phyloP scores from a whole-genome alignment of 2,113 vertebrate genomes.

The Ceratotherium simum region DNA sequence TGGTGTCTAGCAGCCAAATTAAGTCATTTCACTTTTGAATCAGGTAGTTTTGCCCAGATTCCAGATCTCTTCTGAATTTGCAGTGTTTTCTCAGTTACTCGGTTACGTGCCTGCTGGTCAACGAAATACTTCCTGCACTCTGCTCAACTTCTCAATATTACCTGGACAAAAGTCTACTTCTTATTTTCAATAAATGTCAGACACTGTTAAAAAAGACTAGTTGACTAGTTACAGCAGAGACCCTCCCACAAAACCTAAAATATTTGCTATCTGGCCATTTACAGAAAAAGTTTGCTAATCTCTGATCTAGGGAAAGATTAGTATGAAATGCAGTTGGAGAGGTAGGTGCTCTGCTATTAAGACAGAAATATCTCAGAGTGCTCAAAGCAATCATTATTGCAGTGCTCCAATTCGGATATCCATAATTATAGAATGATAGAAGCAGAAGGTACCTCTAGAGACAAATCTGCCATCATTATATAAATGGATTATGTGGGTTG shows the following conservation, averaged over 20 bases:
- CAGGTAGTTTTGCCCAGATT: neutral
- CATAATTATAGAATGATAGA: constrained; percentile 58
- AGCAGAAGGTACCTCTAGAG: constrained; percentile 51
- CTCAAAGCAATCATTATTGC: constrained; percentile 51
- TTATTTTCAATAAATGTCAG: constrained; percentile 10
- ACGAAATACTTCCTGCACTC: neutral
- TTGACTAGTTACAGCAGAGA: constrained; percentile 6
- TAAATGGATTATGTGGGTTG: constrained; percentile 62
- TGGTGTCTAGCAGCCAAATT: neutral
- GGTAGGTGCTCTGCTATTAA: constrained; percentile 29
- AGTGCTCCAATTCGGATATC: constrained; percentile 49
- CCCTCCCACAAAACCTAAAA: neutral
- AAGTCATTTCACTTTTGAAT: neutral
- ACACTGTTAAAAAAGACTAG: neutral
- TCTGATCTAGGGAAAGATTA: constrained; percentile 38
- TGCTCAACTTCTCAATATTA: neutral
- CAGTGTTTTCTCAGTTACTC: neutral
- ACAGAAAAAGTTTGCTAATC: constrained; percentile 1
- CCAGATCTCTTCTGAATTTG: neutral
- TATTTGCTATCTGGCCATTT: neutral
- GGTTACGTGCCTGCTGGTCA: neutral
- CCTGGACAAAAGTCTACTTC: neutral
- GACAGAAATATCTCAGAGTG: constrained; percentile 42
- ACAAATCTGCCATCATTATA: constrained; percentile 64
- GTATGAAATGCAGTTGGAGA: neutral